These are phyloP conservation scores for Hedya salicella DNA, from an alignment of 2,888 invertebrate genomes.

Conservation along the genomic window DNA sequence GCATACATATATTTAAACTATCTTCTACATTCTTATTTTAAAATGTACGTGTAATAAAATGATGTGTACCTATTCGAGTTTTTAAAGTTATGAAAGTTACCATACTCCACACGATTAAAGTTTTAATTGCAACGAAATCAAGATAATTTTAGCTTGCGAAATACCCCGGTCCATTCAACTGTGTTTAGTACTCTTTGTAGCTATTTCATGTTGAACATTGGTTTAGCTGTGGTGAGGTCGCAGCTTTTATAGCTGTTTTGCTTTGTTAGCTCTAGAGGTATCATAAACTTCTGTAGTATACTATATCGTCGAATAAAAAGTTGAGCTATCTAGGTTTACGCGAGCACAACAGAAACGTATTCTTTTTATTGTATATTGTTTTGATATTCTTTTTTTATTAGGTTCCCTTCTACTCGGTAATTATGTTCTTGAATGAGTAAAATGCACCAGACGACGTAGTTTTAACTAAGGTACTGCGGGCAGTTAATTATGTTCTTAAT, in stretches of 20 bases:
- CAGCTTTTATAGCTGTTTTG: constrained; percentile 7
- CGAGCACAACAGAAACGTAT: neutral
- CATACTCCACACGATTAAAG: no score
- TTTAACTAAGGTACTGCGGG: no score
- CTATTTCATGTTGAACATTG: neutral
- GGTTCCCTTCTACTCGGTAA: no score
- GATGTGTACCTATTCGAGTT: no score
- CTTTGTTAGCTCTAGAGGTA: constrained; percentile 6
- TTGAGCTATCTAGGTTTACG: neutral
- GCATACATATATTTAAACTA: no score
- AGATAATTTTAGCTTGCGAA: neutral
- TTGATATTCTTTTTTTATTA: neutral
- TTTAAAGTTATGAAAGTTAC: no score
- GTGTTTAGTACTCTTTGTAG: neutral
- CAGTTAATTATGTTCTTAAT: no score
- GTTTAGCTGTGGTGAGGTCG: neutral
- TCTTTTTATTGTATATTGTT: neutral
- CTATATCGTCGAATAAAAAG: neutral
- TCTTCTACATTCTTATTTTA: no score
- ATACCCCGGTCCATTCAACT: neutral
- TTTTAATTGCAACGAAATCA: neutral
- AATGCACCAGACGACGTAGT: no score
- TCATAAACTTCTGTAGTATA: neutral
- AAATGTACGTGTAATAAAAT: no score
- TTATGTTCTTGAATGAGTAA: no score